These are phyloP conservation scores for Acipenser oxyrinchus DNA, from an alignment of 2,797 vertebrate genomes.

Conservation along the genomic window DNA sequence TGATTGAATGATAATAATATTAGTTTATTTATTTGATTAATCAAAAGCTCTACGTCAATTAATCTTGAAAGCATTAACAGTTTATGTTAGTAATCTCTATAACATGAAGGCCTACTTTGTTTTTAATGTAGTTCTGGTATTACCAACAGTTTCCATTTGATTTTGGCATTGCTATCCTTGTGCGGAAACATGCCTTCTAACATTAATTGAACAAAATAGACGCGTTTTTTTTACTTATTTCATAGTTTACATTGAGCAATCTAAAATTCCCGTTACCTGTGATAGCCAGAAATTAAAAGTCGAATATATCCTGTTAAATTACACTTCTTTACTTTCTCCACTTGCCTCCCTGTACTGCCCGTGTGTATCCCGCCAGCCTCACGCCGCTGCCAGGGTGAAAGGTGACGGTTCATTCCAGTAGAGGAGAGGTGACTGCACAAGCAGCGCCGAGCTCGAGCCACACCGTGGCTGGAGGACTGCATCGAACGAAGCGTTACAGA, in stretches of 20 bases:
- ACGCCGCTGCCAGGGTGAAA: constrained; percentile 30
- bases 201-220: not conserved
- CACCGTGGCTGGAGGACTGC: not conserved
- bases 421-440: not conserved
- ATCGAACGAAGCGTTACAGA: not conserved
- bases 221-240: not conserved
- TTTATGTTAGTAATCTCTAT: too few relatives aligned
- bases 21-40: too few relatives aligned
- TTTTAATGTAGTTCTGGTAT: too few relatives aligned
- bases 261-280: not conserved
- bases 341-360: not conserved
- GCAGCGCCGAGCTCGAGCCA: not conserved
- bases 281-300: too few relatives aligned
- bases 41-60: too few relatives aligned
- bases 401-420: constrained; percentile 11
- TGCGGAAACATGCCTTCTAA: not conserved
- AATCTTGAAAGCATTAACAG: too few relatives aligned
- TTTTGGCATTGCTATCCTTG: not conserved
- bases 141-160: too few relatives aligned
- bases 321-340: not conserved
- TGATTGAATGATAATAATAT: too few relatives aligned
- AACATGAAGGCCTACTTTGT: too few relatives aligned
- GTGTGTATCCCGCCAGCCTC: constrained; percentile 52
- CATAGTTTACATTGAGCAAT: not conserved
- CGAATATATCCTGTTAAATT: too few relatives aligned